Conservation (phyloP, 2,888 invertebrate species). For the Terebella lapidaria region DNA sequence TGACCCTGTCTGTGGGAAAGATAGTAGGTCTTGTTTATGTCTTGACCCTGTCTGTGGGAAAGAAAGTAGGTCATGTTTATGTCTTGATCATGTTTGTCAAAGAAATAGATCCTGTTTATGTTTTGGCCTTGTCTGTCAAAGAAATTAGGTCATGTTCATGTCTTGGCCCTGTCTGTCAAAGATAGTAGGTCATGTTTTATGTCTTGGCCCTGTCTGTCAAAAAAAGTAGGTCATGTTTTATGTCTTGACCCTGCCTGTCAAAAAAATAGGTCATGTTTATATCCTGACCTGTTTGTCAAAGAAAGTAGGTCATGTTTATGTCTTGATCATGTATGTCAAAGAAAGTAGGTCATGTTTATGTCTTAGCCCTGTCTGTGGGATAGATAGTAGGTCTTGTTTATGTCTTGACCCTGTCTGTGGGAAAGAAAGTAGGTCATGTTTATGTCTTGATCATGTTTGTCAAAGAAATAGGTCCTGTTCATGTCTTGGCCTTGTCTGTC, state of each 20-base stretch:
- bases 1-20: slow-evolving; percentile 92
- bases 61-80: slow-evolving; percentile 71
- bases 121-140: slow-evolving; percentile 93
- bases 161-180: slow-evolving; percentile 93
- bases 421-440: slow-evolving; percentile 74
- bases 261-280: slow-evolving; percentile 63
- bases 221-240: slow-evolving; percentile 80
- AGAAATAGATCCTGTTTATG: slow-evolving; percentile 66
- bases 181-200: slow-evolving; percentile 60
- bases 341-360: slow-evolving; percentile 75
- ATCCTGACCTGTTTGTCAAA: slow-evolving; percentile 77
- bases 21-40: slow-evolving; percentile 81
- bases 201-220: background rate
- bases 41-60: slow-evolving; percentile 92
- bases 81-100: slow-evolving; percentile 95
- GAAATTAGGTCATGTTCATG: slow-evolving; percentile 93
- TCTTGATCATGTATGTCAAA: slow-evolving; percentile 93
- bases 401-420: slow-evolving; percentile 96
- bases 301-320: slow-evolving; percentile 75
- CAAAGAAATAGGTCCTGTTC: slow-evolving; percentile 75
- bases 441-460: slow-evolving; percentile 96
- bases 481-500: slow-evolving; percentile 93
- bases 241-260: slow-evolving; percentile 93
- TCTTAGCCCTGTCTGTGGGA: slow-evolving; percentile 91
- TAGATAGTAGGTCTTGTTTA: slow-evolving; percentile 70